Base-by-base conservation (phyloP, 2,888 invertebrate species). In the Amblyjoppa fuscipennis region DNA sequence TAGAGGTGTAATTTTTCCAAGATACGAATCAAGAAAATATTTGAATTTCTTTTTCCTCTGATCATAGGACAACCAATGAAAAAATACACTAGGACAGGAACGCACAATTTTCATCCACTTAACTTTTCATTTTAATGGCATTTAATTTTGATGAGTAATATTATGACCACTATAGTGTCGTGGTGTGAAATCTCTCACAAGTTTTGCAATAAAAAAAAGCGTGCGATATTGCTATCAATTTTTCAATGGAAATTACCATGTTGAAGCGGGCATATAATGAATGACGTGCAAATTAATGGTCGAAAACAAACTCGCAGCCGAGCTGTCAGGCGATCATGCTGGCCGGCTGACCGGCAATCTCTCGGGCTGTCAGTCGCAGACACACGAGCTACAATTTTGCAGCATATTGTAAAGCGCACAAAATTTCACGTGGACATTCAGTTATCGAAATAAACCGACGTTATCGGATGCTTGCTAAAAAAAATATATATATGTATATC, bases 311-410 rank as follows among this genome's bases (percentile, higher is more conserved):
- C 45, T 68, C 34, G n/a, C 7, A 16, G 59, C 34, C 25, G 49
- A 45, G 59, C 81, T 56, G 59, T 78, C 73, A 70, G 61, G 53
- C 59, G 41, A 25, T 68, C 31, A 13, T n/a, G 45, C 41, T 28
- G 68, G 45, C 56, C n/a, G 25, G 38, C 41, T 51, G 34, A 34
- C 20, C 20, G 76, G 76, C 77, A 70, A 34, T 64, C 16, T 16
- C 31, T 4, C 2, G 7, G 20, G 34, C 82, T 85, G 81, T 81
- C 85, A 85, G 64, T 81, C 20, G 49, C 68, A 77, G 20, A 64
- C 61, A 20, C 78, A 70, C 64, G 66, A 75, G 77, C 64, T 74
- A 69, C 81, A 41, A 41, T 41, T 68, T 41, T 13, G 0, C 34
- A 31, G 16, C 61, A 34, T 31, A 34, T 64, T 34, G 61, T 64